These are phyloP conservation scores for Scyliorhinus canicula DNA, from an alignment of 2,797 vertebrate species.

Conservation along the genomic window DNA sequence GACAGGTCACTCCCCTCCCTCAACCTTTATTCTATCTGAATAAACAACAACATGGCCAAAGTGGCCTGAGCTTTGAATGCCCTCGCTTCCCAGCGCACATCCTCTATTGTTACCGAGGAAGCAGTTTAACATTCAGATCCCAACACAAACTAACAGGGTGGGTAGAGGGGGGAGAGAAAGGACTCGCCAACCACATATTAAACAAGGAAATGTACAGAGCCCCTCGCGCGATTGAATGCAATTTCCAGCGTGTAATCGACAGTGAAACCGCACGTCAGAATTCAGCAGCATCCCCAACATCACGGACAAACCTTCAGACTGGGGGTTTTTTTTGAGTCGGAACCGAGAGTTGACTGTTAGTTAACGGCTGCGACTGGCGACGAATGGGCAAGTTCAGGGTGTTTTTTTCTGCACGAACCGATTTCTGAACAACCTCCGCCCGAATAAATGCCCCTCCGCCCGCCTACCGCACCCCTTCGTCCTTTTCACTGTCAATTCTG, in stretches of 20 bases:
- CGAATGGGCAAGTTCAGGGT: slow-evolving; percentile 44
- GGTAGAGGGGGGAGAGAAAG: neutral
- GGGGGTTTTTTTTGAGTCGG: neutral
- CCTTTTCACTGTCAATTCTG: neutral
- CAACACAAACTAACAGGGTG: neutral
- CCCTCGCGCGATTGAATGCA: neutral
- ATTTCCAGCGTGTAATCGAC: neutral
- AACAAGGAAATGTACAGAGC: neutral
- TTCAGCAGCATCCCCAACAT: neutral
- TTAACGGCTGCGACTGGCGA: slow-evolving; percentile 46
- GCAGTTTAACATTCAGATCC: slow-evolving; percentile 50
- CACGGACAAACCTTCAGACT: neutral
- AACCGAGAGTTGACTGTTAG: slow-evolving; percentile 23
- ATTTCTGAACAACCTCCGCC: neutral
- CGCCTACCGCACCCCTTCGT: neutral
- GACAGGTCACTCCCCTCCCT: neutral
- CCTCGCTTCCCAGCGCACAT: neutral
- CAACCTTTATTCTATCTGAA: slow-evolving; percentile 43
- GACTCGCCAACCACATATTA: neutral
- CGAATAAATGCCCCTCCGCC: neutral
- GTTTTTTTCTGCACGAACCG: slow-evolving; percentile 37
- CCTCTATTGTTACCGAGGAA: slow-evolving; percentile 8
- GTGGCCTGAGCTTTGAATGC: slow-evolving; percentile 49
- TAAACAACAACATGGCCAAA: slow-evolving; percentile 65
- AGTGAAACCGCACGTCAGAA: neutral